A percentile compares a stretch with the other conserved stretches of the same genome.
Conservation (phyloP, 2,113 vertebrate species). For the Sceloporus tristichus region DNA sequence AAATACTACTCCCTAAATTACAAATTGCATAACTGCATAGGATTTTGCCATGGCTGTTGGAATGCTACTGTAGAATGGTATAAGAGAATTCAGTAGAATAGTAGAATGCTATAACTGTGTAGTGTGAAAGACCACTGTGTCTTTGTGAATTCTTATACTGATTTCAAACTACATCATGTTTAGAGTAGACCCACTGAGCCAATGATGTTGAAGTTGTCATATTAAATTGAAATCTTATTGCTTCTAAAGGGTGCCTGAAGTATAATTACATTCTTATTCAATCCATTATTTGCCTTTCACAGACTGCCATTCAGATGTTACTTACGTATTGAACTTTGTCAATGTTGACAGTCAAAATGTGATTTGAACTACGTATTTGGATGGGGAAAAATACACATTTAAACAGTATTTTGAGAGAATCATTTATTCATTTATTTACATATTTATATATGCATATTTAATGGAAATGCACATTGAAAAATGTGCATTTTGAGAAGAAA, state of each 20-base stretch:
- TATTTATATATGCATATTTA: background rate
- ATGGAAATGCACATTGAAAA: background rate
- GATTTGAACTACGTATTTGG: too few species aligned
- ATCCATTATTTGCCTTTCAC: background rate
- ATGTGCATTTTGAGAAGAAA: background rate
- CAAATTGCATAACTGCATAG: too few species aligned
- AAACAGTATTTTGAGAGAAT: background rate
- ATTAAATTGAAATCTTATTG: background rate
- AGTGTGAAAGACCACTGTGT: too few species aligned
- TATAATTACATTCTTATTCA: background rate
- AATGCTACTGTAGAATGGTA: too few species aligned
- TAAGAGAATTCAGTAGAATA: too few species aligned
- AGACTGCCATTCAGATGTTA: background rate
- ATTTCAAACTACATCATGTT: background rate
- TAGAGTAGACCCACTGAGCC: background rate
- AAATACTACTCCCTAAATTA: too few species aligned
- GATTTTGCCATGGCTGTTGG: too few species aligned
- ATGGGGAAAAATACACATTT: background rate
- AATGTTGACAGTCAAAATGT: background rate
- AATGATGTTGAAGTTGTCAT: background rate
- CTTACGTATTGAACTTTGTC: background rate
- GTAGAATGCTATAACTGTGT: too few species aligned
- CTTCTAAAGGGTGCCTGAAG: background rate
- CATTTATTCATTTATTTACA: background rate
- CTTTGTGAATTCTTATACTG: background rate